Conservation (phyloP, 2,888 invertebrate genomes). For the Cantharis lateralis region DNA sequence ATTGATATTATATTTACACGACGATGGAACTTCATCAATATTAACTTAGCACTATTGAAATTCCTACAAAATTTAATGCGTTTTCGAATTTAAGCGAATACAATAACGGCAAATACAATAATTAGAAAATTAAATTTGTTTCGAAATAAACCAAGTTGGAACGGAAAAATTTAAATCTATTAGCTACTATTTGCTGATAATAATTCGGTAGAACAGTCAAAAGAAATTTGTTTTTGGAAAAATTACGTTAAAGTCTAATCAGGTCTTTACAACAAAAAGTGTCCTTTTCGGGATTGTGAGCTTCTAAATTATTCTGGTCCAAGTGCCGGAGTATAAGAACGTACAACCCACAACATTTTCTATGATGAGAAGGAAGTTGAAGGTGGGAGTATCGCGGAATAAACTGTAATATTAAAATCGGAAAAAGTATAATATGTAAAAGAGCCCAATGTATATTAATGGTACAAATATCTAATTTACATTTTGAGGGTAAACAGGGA, state of each 20-base stretch:
- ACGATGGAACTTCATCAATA: background rate
- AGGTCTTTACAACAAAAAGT: background rate
- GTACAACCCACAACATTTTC: background rate
- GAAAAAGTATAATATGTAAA: background rate
- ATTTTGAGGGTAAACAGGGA: constrained; percentile 13
- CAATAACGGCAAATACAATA: background rate
- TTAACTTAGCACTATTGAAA: background rate
- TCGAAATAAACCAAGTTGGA: background rate
- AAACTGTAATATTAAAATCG: background rate
- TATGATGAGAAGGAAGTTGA: background rate
- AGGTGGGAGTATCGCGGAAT: too few species aligned
- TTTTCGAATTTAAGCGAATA: background rate
- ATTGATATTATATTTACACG: background rate
- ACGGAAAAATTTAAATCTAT: too few species aligned
- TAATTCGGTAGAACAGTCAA: background rate
- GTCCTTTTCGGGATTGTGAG: background rate
- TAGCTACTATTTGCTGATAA: background rate
- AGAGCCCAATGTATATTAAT: constrained; percentile 8
- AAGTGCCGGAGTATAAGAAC: background rate
- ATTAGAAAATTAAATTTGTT: background rate
- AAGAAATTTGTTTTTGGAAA: background rate
- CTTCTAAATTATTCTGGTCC: background rate
- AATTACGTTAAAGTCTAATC: background rate
- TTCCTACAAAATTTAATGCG: background rate
- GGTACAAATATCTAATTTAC: constrained; percentile 16